These are phyloP conservation scores for Orchestes rusci DNA, from an alignment of 2,888 invertebrate species.

Conservation along the genomic window DNA sequence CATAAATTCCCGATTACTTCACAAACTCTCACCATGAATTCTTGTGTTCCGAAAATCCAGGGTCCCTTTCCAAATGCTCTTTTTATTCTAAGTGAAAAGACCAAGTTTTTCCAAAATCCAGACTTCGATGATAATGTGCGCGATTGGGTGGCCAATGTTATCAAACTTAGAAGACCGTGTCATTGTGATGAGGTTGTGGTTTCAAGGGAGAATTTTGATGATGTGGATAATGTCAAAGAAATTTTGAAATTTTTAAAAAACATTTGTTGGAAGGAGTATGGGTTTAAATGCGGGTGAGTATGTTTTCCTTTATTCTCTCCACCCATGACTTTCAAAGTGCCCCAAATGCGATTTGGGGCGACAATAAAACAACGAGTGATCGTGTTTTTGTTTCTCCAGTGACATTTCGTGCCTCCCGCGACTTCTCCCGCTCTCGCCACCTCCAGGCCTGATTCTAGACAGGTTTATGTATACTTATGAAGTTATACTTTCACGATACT, in stretches of 20 bases:
- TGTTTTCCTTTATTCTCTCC: no score
- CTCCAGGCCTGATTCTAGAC: no score
- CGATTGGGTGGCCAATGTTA: constrained; percentile 6
- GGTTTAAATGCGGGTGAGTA: no score
- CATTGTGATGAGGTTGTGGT: neutral
- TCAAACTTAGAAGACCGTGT: constrained; percentile 1
- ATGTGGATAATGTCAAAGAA: neutral
- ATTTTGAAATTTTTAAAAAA: no score
- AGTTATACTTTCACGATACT: no score
- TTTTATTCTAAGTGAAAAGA: neutral
- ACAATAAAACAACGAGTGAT: constrained; percentile 7
- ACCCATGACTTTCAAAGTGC: constrained; percentile 10
- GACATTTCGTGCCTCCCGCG: constrained; percentile 20
- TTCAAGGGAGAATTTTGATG: neutral
- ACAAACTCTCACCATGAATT: no score
- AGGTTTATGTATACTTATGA: no score
- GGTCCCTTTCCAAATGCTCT: no score
- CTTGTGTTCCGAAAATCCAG: no score
- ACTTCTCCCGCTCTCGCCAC: constrained; percentile 7
- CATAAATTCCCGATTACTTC: no score
- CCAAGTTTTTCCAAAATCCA: neutral
- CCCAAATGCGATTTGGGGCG: constrained; percentile 11
- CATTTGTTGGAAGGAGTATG: no score
- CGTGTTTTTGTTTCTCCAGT: no score
- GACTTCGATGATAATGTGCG: constrained; percentile 3